A percentile compares a stretch with the other conserved stretches of the same genome.
Evolutionary conservation across 2,797 vertebrate genomes (phyloP).

Genomic region (Paratrypauchen microcephalus): DNA sequence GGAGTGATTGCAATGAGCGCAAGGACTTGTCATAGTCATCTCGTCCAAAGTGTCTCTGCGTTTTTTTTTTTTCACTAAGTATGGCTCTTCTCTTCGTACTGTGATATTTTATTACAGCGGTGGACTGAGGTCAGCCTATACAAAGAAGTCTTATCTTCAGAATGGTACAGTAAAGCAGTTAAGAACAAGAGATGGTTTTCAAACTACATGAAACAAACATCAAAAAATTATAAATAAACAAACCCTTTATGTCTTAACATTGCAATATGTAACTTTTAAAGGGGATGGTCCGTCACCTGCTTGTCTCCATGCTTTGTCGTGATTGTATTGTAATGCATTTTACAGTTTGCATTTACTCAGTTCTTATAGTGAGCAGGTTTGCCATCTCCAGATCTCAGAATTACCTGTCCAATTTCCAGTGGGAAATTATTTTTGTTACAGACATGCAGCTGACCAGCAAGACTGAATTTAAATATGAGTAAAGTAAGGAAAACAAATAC

Average conservation of each 20-base stretch:
- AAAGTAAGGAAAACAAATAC: too few species aligned
- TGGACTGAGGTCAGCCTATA: neutral
- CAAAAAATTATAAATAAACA: neutral
- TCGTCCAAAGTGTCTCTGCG: neutral
- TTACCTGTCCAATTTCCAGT: too few species aligned
- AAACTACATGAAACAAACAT: neutral
- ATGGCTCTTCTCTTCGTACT: neutral
- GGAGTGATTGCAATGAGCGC: neutral
- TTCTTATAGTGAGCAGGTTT: too few species aligned
- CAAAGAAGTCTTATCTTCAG: neutral
- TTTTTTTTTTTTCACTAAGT: neutral
- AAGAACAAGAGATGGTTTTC: too few species aligned
- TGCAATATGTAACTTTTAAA: neutral
- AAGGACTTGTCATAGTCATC: neutral
- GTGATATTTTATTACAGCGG: neutral
- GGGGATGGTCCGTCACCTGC: too few species aligned
- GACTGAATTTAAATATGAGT: too few species aligned
- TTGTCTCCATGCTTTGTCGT: too few species aligned
- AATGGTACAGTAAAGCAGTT: neutral
- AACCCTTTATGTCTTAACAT: neutral
- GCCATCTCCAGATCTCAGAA: too few species aligned
- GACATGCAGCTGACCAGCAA: too few species aligned
- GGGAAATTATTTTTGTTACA: too few species aligned
- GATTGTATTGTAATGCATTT: too few species aligned
- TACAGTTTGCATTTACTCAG: too few species aligned